phyloP scores from a whole-genome alignment of 2,113 vertebrate genomes.

The Xiphorhynchus elegans region DNA sequence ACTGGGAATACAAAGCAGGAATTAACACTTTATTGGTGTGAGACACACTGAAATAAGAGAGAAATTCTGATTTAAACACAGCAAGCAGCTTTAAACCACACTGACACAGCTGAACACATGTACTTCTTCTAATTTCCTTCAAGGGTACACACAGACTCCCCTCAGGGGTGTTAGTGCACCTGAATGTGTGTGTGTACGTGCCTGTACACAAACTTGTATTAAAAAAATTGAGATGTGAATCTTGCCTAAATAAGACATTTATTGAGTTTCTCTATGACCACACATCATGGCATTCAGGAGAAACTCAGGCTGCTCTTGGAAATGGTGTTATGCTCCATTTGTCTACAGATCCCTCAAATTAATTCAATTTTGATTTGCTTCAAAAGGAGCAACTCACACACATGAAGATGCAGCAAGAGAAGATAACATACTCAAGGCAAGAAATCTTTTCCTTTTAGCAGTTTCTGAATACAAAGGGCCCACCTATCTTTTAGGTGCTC shows the following conservation, averaged over 20 bases:
- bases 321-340: neutral
- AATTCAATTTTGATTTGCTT: neutral
- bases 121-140: neutral
- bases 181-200: neutral
- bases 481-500: neutral
- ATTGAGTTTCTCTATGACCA: neutral
- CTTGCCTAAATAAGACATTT: neutral
- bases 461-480: neutral
- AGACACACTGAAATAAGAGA: neutral
- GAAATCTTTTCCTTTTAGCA: neutral
- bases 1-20: neutral
- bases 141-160: neutral
- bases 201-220: rapidly evolving
- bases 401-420: neutral
- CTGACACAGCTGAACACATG: neutral
- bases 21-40: neutral
- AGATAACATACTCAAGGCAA: neutral
- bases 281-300: neutral
- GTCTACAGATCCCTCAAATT: neutral
- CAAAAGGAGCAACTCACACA: neutral
- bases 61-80: neutral
- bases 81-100: neutral
- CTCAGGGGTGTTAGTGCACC: neutral
- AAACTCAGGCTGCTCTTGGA: too few relatives aligned
- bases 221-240: neutral